Base-by-base conservation (phyloP, 2,797 vertebrate genomes). In the Tokudaia muenninki region DNA sequence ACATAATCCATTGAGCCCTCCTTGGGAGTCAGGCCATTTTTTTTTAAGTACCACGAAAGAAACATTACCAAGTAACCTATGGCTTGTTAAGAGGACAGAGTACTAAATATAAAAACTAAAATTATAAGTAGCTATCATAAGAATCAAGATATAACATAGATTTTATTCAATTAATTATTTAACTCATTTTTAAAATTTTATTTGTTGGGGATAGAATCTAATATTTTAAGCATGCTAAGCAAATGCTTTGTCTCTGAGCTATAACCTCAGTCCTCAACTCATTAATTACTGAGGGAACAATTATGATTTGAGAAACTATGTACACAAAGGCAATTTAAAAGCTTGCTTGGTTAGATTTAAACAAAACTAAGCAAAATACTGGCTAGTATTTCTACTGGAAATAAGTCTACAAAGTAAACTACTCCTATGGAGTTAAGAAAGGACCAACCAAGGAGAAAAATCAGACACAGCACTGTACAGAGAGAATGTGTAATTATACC, bases 311-410 rank as follows among this genome's bases (percentile, higher is more conserved):
- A 92, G 65, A 95, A 78, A 63, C 12, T 82, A 61, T 24, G 4
- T 87, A 19, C 47, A 47, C 24, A 75, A 34, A 63, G 17, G 29
- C 0, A 3, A 89, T 74, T 79, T 87, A 57, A 79, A 89, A 94
- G 75, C 34, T 63, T 87, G 2, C 70, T 83, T 34, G 47, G 22
- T 44, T 91, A 44, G 34, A 57, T 78, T 95, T 59, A 63, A 88
- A 91, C 29, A 84, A 81, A 77, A 81, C 29, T 65, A 74, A 81
- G 47, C n/a, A 78, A 72, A 80, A 75, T 47, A 52, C 44, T 92
- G 52, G n/a, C 89, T 95, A 87, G 82, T 92, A 22, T 92, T 97
- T 90, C 70, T 93, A 90, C 34, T 81, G 50, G 44, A 92, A 74
- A 81, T 80, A 92, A 93, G 95, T 82, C n/a, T 78, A 77, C 14